Evolutionary conservation across 2,888 invertebrate species (phyloP), one percentile per base, ranked within the genome.

Genomic region (Macrosoma leucophasiata): DNA sequence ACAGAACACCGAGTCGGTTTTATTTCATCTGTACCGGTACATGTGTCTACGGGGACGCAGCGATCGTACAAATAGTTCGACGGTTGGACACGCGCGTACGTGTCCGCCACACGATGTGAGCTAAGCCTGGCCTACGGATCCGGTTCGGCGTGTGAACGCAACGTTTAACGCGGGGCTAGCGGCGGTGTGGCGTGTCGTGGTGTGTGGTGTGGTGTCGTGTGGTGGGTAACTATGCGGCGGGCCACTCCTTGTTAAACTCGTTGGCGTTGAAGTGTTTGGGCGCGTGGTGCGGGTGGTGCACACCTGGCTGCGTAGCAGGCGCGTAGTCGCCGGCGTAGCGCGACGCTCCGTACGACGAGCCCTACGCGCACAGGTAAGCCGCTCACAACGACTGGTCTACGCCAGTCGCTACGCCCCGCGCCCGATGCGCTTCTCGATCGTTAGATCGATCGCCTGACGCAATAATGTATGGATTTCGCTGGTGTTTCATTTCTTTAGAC

Each of bases 201-300:
- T 13, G 40, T 22, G 36, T 12, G 35, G 29, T 10, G 36, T 19
- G 35, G 13, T 29, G 28, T 32, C 13, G 40, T 13, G 40, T 15
- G 33, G 40, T 22, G 29, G 37, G 21, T 43, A 20, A 48, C 58
- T 84, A 84, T 53, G 84, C 84, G 76, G 84, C 78, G 53, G 84
- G 82, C 85, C 85, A 84, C 78, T 85, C 85, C 84, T 85, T 85
- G 81, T 66, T 76, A 75, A 84, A 84, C 69, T 84, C 84, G 73
- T 68, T 74, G 67, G 73, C 62, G 65, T 50, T 65, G 82, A 82
- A 84, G 77, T 84, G 85, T 79, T 85, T 85, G 72, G 81, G 84
- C 70, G 84, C 82, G 79, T 84, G 84, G 56, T 84, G 84, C 77
- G 84, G 81, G 46, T 72, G 78, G 64, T 79, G 84, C 76, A 76